phyloP scores from a whole-genome alignment of 2,113 vertebrate genomes.

The Gymnorhina tibicen region DNA sequence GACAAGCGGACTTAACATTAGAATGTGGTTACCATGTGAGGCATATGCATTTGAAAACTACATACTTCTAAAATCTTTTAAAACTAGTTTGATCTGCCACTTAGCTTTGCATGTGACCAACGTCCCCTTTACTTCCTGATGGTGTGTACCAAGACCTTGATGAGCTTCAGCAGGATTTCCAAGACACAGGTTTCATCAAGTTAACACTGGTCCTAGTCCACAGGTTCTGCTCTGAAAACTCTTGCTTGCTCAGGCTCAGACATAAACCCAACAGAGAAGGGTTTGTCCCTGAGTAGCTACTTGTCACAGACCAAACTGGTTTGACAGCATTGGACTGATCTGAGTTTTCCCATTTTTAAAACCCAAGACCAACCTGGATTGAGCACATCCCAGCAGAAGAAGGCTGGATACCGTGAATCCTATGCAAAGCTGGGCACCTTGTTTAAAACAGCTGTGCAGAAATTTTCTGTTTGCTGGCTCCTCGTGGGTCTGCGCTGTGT shows the following conservation, averaged over 20 bases:
- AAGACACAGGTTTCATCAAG: neutral
- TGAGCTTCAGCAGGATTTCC: neutral
- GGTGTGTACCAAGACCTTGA: neutral
- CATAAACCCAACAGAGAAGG: neutral
- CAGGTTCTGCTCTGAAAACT: neutral
- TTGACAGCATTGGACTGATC: neutral
- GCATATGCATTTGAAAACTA: neutral
- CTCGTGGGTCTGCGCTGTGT: neutral
- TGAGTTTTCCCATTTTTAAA: neutral
- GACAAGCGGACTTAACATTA: neutral
- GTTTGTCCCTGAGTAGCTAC: neutral
- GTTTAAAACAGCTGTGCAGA: neutral
- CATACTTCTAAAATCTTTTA: neutral
- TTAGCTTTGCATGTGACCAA: neutral
- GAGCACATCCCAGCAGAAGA: neutral
- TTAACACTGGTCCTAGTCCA: neutral
- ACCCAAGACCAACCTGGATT: neutral
- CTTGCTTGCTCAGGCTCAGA: neutral
- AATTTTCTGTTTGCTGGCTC: neutral
- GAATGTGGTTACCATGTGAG: neutral
- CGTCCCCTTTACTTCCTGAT: neutral
- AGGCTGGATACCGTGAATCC: neutral
- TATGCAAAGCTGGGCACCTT: neutral
- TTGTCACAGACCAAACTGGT: neutral
- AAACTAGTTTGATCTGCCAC: neutral